Evolutionary conservation across 2,888 invertebrate species (phyloP).

Genomic region (Coleophora flavipennella): DNA sequence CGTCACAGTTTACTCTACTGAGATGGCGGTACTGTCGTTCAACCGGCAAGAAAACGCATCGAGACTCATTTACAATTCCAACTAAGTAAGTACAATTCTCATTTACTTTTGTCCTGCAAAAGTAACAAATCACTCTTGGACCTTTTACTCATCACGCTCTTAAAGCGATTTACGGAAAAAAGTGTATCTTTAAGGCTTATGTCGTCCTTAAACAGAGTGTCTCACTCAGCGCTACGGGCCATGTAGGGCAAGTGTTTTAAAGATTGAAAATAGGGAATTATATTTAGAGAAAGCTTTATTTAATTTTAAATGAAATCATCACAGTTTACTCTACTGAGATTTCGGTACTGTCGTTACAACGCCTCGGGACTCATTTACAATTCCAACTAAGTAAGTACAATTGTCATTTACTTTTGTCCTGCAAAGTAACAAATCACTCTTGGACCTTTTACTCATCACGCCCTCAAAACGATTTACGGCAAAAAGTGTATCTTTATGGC

Average conservation of each 20-base stretch:
- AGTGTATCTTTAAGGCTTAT: too few species aligned
- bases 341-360: slow-evolving; percentile 50
- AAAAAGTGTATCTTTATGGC: too few species aligned
- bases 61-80: slow-evolving; percentile 70
- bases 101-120: slow-evolving; percentile 61
- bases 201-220: too few species aligned
- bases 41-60: slow-evolving; percentile 63
- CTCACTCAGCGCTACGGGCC: too few species aligned
- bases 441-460: slow-evolving; percentile 20
- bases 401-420: slow-evolving; percentile 66
- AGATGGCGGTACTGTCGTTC: slow-evolving; percentile 50
- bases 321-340: slow-evolving; percentile 64
- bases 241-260: too few species aligned
- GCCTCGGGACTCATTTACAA: slow-evolving; percentile 68
- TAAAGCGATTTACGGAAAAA: too few species aligned
- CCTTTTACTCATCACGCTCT: too few species aligned
- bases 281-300: too few species aligned
- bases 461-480: too few species aligned
- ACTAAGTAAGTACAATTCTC: slow-evolving; percentile 63
- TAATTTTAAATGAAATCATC: slow-evolving; percentile 69
- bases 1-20: slow-evolving; percentile 66
- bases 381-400: slow-evolving; percentile 64
- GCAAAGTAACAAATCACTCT: slow-evolving; percentile 46
- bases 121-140: slow-evolving; percentile 47
- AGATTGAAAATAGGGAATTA: too few species aligned